Evolutionary conservation across 1,140 invertebrate genomes (phyloP).

Genomic region (Bradynema listronoti): DNA sequence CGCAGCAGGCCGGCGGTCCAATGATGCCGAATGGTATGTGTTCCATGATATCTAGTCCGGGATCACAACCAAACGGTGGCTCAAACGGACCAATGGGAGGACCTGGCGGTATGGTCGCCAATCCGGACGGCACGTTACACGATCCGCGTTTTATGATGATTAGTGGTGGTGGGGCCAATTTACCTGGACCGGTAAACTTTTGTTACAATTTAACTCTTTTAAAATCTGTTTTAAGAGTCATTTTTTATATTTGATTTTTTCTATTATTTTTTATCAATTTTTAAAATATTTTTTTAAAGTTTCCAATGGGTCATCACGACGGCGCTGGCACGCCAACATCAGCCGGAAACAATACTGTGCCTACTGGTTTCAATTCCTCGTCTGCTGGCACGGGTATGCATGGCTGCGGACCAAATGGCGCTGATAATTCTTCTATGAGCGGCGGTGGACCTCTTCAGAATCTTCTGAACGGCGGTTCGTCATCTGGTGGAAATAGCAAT

Average conservation of each 20-base stretch:
- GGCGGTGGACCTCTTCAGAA: slow-evolving; percentile 8
- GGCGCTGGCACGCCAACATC: background rate
- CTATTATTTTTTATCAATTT: background rate
- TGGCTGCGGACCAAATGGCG: slow-evolving; percentile 8
- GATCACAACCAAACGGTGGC: background rate
- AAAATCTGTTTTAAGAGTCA: background rate
- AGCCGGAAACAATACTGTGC: background rate
- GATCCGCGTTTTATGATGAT: slow-evolving; percentile 7
- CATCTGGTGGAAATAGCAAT: background rate
- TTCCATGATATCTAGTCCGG: slow-evolving; percentile 23
- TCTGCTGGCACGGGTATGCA: slow-evolving; percentile 3
- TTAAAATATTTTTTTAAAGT: background rate
- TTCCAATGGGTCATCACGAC: slow-evolving; percentile 6
- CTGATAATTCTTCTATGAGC: background rate
- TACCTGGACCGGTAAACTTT: slow-evolving; percentile 1
- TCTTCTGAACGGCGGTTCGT: slow-evolving; percentile 15
- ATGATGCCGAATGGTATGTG: slow-evolving; percentile 25
- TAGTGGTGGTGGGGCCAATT: slow-evolving; percentile 10
- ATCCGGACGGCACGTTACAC: slow-evolving; percentile 4
- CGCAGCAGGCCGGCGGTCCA: slow-evolving; percentile 5
- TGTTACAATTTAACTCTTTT: background rate
- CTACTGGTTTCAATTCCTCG: background rate
- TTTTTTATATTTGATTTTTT: background rate
- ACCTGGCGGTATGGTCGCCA: background rate
- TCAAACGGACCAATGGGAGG: background rate